Evolutionary conservation across 2,113 vertebrate species (phyloP).

Genomic region (Odontesthes bonariensis): DNA sequence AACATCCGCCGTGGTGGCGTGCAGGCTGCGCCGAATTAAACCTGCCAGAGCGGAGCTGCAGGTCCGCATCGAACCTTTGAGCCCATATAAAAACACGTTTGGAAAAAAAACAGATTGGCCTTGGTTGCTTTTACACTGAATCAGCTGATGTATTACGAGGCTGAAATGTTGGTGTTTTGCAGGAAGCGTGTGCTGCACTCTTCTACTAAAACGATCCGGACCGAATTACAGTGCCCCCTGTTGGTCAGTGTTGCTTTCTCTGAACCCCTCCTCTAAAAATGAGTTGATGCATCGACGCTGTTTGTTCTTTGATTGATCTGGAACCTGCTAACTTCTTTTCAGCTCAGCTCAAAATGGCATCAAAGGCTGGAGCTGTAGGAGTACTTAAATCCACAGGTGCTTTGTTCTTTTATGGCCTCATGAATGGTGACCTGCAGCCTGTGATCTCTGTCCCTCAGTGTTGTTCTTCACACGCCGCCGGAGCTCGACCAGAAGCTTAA

Average conservation of each 20-base stretch:
- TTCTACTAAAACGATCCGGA: constrained; percentile 28
- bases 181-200: constrained; percentile 43
- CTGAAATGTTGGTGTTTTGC: not conserved
- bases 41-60: not conserved
- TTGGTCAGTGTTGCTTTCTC: not conserved
- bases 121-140: not conserved
- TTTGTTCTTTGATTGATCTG: not conserved
- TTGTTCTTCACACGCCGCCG: constrained; percentile 32
- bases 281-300: too few relatives aligned
- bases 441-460: constrained; percentile 46
- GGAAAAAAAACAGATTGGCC: not conserved
- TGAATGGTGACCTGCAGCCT: constrained; percentile 8
- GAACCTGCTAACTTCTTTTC: not conserved
- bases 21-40: not conserved
- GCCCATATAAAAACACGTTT: too few relatives aligned
- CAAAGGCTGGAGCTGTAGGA: constrained; percentile 8
- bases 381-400: not conserved
- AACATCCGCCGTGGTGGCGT: constrained; percentile 9
- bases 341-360: not conserved
- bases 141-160: not conserved
- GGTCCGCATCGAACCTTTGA: not conserved
- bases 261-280: not conserved
- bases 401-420: constrained; percentile 43
- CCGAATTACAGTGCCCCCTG: constrained; percentile 24
- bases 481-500: not conserved